Percentiles rank a stretch among this genome's conserved stretches.
Conservation (phyloP, 2,113 vertebrate genomes). For the Cygnus atratus region DNA sequence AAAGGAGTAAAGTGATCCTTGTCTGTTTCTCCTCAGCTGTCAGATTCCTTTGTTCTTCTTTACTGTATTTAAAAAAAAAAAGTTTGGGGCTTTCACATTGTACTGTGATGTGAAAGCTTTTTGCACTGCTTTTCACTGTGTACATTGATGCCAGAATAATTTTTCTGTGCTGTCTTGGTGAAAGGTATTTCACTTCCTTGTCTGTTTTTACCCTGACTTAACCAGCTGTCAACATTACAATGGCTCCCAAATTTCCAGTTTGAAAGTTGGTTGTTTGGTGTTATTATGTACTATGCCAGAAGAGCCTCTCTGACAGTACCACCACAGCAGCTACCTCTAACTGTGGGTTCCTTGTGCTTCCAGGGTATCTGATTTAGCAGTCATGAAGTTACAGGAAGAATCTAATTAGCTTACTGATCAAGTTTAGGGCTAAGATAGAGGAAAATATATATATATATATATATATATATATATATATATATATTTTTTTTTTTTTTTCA, state of each 20-base stretch:
- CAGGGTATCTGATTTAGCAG: background rate
- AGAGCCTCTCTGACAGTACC: background rate
- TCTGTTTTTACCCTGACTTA: background rate
- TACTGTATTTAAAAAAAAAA: background rate
- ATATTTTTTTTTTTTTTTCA: too few relatives aligned
- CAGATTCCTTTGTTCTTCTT: background rate
- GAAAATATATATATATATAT: background rate
- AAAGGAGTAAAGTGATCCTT: background rate
- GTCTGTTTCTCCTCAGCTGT: background rate
- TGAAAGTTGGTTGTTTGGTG: background rate
- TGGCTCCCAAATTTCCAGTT: too few relatives aligned
- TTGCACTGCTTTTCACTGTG: rapidly evolving
- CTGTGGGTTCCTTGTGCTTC: background rate
- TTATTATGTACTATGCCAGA: background rate
- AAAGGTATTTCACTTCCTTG: background rate
- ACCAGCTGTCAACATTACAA: background rate
- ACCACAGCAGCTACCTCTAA: background rate
- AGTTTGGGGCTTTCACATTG: background rate
- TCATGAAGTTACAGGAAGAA: background rate
- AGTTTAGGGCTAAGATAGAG: background rate
- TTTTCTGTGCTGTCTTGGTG: background rate
- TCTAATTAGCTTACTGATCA: background rate
- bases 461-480: too few relatives aligned
- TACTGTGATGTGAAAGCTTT: background rate
- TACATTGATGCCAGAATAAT: background rate